Evolutionary conservation across 2,888 invertebrate genomes (phyloP).

Genomic region (Hypercompe scribonia): DNA sequence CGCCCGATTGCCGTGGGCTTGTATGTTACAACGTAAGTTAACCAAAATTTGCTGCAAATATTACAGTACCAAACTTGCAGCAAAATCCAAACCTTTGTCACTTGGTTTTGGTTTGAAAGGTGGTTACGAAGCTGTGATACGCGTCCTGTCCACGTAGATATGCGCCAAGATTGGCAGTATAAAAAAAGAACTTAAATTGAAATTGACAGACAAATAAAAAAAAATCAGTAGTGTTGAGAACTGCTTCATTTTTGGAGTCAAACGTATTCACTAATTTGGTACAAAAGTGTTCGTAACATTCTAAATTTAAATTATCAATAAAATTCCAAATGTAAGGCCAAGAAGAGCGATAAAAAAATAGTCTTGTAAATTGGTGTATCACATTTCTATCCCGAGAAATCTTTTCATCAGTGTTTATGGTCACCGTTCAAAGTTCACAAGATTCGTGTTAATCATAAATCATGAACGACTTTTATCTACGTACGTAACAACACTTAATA

Average conservation of each 20-base stretch:
- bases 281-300: background rate
- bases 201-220: background rate
- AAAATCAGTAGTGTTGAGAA: background rate
- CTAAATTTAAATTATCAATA: background rate
- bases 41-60: too few relatives aligned
- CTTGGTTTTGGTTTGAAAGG: too few relatives aligned
- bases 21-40: too few relatives aligned
- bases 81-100: too few relatives aligned
- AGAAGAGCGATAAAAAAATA: background rate
- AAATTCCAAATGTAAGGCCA: too few relatives aligned
- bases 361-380: background rate
- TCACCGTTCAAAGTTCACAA: background rate
- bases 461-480: background rate
- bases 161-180: too few relatives aligned
- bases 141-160: too few relatives aligned
- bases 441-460: conserved; percentile 2
- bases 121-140: too few relatives aligned
- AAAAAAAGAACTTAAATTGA: too few relatives aligned
- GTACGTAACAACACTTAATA: conserved; percentile 2
- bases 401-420: background rate
- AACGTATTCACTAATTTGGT: background rate
- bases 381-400: background rate
- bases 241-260: background rate
- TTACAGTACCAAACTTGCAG: too few relatives aligned
- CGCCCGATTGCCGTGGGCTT: too few relatives aligned